These are phyloP conservation scores for Caenorhabditis sp. DNA, from an alignment of 2,888 invertebrate genomes.

Conservation along the genomic window DNA sequence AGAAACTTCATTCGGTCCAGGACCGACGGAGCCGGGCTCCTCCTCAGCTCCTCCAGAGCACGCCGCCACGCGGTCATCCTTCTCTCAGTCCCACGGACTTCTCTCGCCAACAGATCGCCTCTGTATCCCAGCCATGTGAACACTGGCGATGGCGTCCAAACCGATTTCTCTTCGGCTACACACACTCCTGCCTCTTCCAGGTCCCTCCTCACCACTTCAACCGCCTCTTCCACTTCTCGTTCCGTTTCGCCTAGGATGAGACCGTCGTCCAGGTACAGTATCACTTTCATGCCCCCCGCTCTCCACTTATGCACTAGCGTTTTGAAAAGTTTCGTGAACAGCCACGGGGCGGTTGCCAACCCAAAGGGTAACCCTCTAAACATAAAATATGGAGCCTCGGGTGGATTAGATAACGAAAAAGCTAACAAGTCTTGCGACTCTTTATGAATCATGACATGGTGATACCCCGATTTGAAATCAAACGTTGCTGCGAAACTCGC, in stretches of 20 bases:
- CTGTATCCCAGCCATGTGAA: constrained; percentile 8
- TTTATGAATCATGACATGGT: background rate
- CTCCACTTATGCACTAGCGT: constrained; percentile 1
- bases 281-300: background rate
- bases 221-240: background rate
- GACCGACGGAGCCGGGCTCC: constrained; percentile 11
- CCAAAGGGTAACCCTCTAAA: constrained; percentile 11
- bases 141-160: background rate
- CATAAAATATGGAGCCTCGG: background rate
- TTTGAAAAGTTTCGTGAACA: constrained; percentile 19
- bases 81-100: background rate
- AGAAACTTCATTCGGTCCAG: constrained; percentile 9
- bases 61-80: background rate
- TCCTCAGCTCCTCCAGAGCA: background rate
- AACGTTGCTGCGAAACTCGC: constrained; percentile 7
- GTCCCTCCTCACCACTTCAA: background rate
- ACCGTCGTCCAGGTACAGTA: constrained; percentile 15
- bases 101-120: background rate
- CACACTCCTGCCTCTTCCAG: background rate
- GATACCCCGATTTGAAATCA: constrained; percentile 14
- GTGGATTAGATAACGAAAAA: background rate
- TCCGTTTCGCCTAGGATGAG: background rate
- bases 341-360: background rate
- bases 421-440: background rate
- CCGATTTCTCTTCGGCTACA: constrained; percentile 14